Evolutionary conservation across 2,113 vertebrate species (phyloP).

Genomic region (Chascanopsetta lugubris): DNA sequence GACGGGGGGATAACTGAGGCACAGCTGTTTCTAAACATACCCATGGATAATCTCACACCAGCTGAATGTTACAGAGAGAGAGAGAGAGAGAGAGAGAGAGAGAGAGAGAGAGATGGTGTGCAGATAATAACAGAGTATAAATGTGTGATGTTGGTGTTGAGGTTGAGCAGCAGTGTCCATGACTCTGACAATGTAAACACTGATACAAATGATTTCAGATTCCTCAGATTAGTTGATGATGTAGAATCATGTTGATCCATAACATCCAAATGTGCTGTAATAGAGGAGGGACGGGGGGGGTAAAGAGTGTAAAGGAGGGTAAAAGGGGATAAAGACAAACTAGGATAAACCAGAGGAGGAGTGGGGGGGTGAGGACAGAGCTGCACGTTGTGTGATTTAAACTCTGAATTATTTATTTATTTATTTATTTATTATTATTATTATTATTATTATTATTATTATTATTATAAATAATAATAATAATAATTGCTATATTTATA

Average conservation of each 20-base stretch:
- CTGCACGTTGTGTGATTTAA: not conserved
- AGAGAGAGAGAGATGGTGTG: constrained; percentile 15
- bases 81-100: constrained; percentile 22
- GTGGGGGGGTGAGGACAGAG: not conserved
- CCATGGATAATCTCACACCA: constrained; percentile 64
- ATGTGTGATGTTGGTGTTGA: constrained; percentile 44
- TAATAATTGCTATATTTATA: too few relatives aligned
- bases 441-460: too few relatives aligned
- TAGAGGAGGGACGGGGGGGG: not conserved
- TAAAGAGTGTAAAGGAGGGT: constrained; percentile 33
- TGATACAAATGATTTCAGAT: constrained; percentile 49
- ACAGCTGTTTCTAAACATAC: constrained; percentile 77
- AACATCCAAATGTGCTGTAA: constrained; percentile 40
- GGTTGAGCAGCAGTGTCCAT: constrained; percentile 45
- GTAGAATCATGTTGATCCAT: constrained; percentile 45
- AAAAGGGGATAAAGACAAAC: constrained; percentile 50
- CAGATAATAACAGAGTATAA: constrained; percentile 32
- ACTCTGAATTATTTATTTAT: too few relatives aligned
- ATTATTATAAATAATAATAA: too few relatives aligned
- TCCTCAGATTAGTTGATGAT: constrained; percentile 54
- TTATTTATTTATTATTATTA: too few relatives aligned
- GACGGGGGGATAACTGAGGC: constrained; percentile 48
- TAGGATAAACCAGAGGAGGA: constrained; percentile 26
- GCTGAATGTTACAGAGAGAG: constrained; percentile 46
- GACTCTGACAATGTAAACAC: constrained; percentile 34